Evolutionary conservation across 2,797 vertebrate genomes (phyloP), one percentile per base, ranked within the genome.

Genomic region (Gephyroberyx darwinii): DNA sequence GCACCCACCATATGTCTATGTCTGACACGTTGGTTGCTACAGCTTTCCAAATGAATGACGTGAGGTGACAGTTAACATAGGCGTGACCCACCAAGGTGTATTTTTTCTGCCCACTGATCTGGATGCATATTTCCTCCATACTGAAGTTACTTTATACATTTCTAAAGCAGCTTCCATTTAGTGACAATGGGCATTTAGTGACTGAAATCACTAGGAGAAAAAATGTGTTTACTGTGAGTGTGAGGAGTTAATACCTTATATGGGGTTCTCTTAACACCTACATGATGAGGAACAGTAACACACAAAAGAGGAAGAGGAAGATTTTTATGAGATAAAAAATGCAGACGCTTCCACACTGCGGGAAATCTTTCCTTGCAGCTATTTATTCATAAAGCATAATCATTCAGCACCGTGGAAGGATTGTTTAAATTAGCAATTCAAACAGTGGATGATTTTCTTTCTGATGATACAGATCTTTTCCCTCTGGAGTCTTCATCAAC

Each of bases 341-440:
- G 55, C 41, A 69, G 47, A 75, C 26, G 39, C 33, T 51, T 47
- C 33, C 68, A 59, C n/a, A 69, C 43, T 43, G 30, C 41, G 66
- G 50, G 10, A 76, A 82, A 77, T 65, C 53, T 61, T 74, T 73
- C 72, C 87, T 80, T 0, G 0, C 1, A 4, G 87, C 71, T 70
- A 84, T 89, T 80, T 86, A 81, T 84, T 86, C 82, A 81, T 77
- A 74, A 82, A 73, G 75, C 12, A 59, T 77, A 87, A 86, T 84
- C 19, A 14, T 72, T 75, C 30, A 33, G 78, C 78, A 65, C 77
- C 65, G 41, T 71, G 69, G 22, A 73, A 74, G 72, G 65, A 84
- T 81, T 75, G 75, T 75, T 85, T 85, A 81, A 78, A 88, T 90
- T 88, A 86, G 84, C 83, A 87, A 86, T 87, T 88, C 81, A 87